Conservation (phyloP, 2,113 vertebrate genomes). For the Ariopsis seemanni region DNA sequence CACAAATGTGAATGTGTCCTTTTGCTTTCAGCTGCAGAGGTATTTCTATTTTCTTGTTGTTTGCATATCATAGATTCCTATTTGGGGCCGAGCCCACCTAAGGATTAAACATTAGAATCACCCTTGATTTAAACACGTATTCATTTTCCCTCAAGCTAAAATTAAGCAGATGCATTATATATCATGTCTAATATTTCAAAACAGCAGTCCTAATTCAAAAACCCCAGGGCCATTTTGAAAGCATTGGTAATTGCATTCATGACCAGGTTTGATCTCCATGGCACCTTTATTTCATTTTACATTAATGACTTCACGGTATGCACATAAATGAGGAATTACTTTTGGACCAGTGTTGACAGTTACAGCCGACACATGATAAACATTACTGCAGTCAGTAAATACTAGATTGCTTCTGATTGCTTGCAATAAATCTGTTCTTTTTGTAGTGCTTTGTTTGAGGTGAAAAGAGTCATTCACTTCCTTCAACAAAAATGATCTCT, state of each 20-base stretch:
- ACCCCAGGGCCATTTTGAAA: conserved; percentile 24
- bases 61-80: background rate
- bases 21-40: background rate
- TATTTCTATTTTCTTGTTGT: background rate
- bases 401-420: conserved; percentile 1
- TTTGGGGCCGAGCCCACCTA: background rate
- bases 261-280: conserved; percentile 64
- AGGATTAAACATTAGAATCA: background rate
- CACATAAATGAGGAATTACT: conserved; percentile 35
- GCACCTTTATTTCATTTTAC: conserved; percentile 61
- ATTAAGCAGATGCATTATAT: background rate
- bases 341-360: conserved; percentile 7
- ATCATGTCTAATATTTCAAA: conserved; percentile 27
- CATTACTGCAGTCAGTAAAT: conserved; percentile 27
- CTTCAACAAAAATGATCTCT: background rate
- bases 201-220: conserved; percentile 9
- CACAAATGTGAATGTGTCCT: background rate
- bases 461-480: background rate
- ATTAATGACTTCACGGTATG: conserved; percentile 56
- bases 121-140: background rate
- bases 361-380: conserved; percentile 28
- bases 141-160: conserved; percentile 3
- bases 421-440: conserved; percentile 37
- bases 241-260: conserved; percentile 66
- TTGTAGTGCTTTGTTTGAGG: background rate